Conservation (phyloP, 2,888 invertebrate species). For the Macaria liturata region DNA sequence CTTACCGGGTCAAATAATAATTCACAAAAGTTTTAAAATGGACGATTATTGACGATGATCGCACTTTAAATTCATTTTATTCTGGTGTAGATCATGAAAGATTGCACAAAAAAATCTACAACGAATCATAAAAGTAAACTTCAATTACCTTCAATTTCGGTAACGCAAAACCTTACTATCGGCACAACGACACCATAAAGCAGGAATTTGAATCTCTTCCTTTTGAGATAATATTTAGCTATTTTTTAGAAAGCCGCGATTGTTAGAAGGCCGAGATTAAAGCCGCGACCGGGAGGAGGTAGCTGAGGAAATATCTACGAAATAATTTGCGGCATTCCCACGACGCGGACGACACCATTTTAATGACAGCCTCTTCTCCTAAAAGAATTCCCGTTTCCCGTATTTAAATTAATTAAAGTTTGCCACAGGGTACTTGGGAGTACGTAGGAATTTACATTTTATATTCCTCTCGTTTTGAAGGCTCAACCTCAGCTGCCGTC, state of each 20-base stretch:
- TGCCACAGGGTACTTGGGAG: slow-evolving; percentile 8
- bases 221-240: slow-evolving; percentile 19
- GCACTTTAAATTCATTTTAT: too few species aligned
- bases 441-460: slow-evolving; percentile 11
- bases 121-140: too few species aligned
- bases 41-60: too few species aligned
- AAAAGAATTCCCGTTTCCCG: slow-evolving; percentile 24
- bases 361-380: slow-evolving; percentile 26
- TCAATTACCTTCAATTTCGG: background rate
- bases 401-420: slow-evolving; percentile 28
- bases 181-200: slow-evolving; percentile 4
- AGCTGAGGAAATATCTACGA: slow-evolving; percentile 24
- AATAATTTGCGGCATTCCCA: slow-evolving; percentile 26
- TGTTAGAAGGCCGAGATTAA: slow-evolving; percentile 23
- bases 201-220: slow-evolving; percentile 13
- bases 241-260: slow-evolving; percentile 22
- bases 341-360: slow-evolving; percentile 23
- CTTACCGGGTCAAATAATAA: too few species aligned
- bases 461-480: slow-evolving; percentile 11
- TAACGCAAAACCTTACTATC: background rate
- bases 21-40: too few species aligned
- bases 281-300: slow-evolving; percentile 16
- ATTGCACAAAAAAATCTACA: too few species aligned
- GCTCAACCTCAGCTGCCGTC: slow-evolving; percentile 8
- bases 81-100: too few species aligned